Evolutionary conservation across 2,113 vertebrate species (phyloP).

Genomic region (Silurus glanis): DNA sequence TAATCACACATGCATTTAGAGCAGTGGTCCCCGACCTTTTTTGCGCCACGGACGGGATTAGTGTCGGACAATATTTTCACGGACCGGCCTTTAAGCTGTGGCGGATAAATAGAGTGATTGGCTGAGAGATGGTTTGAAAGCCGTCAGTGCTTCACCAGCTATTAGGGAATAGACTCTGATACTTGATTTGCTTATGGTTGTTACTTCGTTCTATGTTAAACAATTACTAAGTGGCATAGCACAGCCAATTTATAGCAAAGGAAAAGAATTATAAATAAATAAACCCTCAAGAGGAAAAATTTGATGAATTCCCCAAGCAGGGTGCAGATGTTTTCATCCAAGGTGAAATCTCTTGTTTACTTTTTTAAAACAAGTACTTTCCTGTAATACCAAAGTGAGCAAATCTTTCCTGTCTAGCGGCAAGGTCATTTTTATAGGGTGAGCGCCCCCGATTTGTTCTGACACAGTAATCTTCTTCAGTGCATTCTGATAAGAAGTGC

Average conservation of each 20-base stretch:
- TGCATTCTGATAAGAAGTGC: slow-evolving; percentile 5
- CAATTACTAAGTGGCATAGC: neutral
- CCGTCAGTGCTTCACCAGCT: neutral
- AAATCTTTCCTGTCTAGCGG: neutral
- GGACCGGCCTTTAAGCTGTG: no score
- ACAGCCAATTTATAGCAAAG: neutral
- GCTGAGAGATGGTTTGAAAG: slow-evolving; percentile 1
- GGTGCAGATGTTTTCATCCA: neutral
- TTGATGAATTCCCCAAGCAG: neutral
- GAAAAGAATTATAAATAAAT: neutral
- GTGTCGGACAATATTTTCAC: no score
- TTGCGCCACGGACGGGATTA: no score
- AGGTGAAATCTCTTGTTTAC: neutral
- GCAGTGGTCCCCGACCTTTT: no score
- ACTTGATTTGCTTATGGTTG: slow-evolving; percentile 14
- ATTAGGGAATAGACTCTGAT: slow-evolving; percentile 15
- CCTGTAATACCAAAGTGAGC: neutral
- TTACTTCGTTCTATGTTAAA: neutral
- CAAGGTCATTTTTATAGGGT: neutral
- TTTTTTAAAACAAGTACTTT: neutral
- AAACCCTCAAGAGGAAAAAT: neutral
- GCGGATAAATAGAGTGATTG: neutral
- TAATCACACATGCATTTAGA: neutral
- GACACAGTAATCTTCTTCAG: slow-evolving; percentile 34
- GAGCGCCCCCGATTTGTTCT: neutral